Base-by-base conservation (phyloP, 2,797 vertebrate species). In the Zonotrichia albicollis region DNA sequence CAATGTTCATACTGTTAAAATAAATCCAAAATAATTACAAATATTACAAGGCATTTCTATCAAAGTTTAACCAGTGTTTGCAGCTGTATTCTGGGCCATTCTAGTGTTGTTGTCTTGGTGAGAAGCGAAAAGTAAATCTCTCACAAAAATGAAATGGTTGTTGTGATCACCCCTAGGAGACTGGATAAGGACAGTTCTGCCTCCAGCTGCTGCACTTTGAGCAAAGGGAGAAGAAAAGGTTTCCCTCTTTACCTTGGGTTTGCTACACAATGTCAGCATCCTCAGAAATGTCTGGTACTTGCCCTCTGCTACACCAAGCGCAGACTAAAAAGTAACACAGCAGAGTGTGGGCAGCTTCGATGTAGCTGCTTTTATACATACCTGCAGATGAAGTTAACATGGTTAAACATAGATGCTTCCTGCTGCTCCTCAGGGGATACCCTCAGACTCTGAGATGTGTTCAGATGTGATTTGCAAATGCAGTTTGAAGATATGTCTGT, bases 21-120 rank as follows among this genome's bases (percentile, higher is more conserved):
- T 57, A 91, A 92, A 61, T 70, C 60, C 22, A 9, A 93, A 86
- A 62, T 66, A 40, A 36, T 88, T 91, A 29, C 70, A 96, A 91
- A 87, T 57, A 83, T 75, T 81, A 73, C 40, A 84, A 76, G 38
- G 6, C 9, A 62, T 42, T 87, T 85, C 18, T 75, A 50, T 45
- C 48, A 76, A 81, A 87, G 51, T 64, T 78, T 76, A 53, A 30
- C 11, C 16, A 19, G 51, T 30, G 51, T 30, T 53, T 19, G 17
- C 19, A 30, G 51, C 27, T 53, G 29, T 18, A 30, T 53, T 53
- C 27, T 30, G 51, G 30, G 20, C 4, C 22, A 40, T 72, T 72
- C 70, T 30, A 67, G 8, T 22, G 7, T 51, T 85, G 46, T 58
- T 89, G 12, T 81, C 76, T 91, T 55, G 20, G 10, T 18, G 32